Evolutionary conservation across 2,797 vertebrate species (phyloP), one percentile per base, ranked within the genome.

Genomic region (Diplodus puntazzo): DNA sequence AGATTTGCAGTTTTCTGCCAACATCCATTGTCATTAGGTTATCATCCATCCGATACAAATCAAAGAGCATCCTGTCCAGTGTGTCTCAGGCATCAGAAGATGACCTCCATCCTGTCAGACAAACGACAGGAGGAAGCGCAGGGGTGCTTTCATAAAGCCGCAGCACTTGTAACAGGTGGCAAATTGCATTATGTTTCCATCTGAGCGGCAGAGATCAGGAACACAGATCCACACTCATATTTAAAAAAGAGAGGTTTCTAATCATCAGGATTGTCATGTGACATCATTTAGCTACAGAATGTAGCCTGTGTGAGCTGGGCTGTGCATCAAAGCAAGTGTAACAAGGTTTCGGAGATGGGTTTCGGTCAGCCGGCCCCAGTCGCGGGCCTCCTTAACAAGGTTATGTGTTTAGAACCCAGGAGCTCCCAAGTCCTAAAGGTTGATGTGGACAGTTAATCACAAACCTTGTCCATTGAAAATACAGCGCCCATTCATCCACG

Each of bases 111-210:
- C 89, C 76, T 89, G 85, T 82, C 87, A 93, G 92, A 95, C 85
- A 94, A 94, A 95, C 93, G 89, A 88, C 90, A 88, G 86, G 78
- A 93, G 93, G 92, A 95, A 93, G 89, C 87, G 14, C 69, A 92
- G 84, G 85, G 90, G 90, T 88, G 92, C 90, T 93, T 94, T 94
- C 91, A 95, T 94, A 94, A 94, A 94, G 92, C 92, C 92, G 16
- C 92, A 92, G 92, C 91, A 93, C 91, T 93, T 93, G 92, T 94
- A 95, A 95, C 93, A 94, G 93, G 93, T 95, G 94, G 93, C 90
- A 91, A 95, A 95, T 95, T 94, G 80, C 90, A 94, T 95, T 95
- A 95, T 70, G 87, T 87, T 88, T 92, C 92, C 92, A 93, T 94
- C 92, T 89, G 83, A 93, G 89, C 84, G 58, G 89, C 89, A 82